Percentiles rank a stretch among this genome's conserved stretches.
These are phyloP conservation scores for Watsonalla binaria DNA, from an alignment of 2,888 invertebrate species.

Conservation along the genomic window DNA sequence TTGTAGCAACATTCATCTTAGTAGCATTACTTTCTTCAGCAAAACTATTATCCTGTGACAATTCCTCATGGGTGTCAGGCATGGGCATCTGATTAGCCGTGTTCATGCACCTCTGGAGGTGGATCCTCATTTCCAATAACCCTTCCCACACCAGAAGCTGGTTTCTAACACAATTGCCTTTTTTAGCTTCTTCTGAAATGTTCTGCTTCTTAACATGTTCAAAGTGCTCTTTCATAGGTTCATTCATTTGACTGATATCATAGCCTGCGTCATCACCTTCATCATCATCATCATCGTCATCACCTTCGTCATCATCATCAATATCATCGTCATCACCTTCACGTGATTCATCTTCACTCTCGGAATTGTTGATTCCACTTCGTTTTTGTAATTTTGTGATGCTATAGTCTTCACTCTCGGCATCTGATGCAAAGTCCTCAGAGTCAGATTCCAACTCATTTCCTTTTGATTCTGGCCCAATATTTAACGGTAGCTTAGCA, in stretches of 20 bases:
- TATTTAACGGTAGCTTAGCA: background rate
- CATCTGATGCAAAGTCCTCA: constrained; percentile 30
- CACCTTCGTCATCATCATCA: constrained; percentile 33
- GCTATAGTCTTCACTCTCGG: constrained; percentile 46
- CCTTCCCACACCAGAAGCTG: constrained; percentile 90
- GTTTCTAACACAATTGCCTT: constrained; percentile 83
- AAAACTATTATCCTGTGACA: constrained; percentile 73
- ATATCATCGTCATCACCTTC: constrained; percentile 18
- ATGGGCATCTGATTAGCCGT: constrained; percentile 90
- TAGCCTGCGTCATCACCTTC: constrained; percentile 55
- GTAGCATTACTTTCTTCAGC: constrained; percentile 68
- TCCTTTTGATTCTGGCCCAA: constrained; percentile 6
- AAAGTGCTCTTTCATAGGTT: constrained; percentile 73
- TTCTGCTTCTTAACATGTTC: constrained; percentile 78
- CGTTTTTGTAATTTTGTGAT: constrained; percentile 41
- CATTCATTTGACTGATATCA: constrained; percentile 65
- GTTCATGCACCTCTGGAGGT: constrained; percentile 88
- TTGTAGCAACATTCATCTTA: constrained; percentile 72
- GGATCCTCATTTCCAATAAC: constrained; percentile 91
- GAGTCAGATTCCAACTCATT: constrained; percentile 16
- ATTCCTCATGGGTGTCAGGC: constrained; percentile 65
- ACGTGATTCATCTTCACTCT: constrained; percentile 36
- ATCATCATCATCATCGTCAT: constrained; percentile 30
- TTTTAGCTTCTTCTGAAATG: constrained; percentile 78
- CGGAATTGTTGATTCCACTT: constrained; percentile 14